Percentiles rank a stretch among this genome's conserved stretches.
These are phyloP conservation scores for Zaprionus africanus DNA, from an alignment of 1,140 invertebrate genomes.

Conservation along the genomic window DNA sequence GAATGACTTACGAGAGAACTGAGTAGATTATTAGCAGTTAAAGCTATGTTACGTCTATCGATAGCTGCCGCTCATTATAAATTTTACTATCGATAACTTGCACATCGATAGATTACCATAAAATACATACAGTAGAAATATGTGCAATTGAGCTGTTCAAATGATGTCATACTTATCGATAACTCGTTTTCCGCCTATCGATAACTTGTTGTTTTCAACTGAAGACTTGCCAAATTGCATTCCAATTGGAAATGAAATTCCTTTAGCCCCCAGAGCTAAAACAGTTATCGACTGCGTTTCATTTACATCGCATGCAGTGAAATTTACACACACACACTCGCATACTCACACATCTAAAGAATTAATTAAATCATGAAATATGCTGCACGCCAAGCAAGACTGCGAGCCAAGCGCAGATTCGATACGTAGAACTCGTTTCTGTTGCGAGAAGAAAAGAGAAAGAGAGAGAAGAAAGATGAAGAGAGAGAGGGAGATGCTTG, in stretches of 20 bases:
- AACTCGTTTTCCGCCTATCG: background rate
- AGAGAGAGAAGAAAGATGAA: conserved; percentile 5
- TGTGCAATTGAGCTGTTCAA: too few species aligned
- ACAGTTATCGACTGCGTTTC: conserved; percentile 63
- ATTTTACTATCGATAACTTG: background rate
- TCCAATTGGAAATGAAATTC: conserved; percentile 5
- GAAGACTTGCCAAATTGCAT: conserved; percentile 37
- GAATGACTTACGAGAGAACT: too few species aligned
- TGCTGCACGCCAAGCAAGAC: conserved; percentile 52
- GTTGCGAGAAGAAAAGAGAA: conserved; percentile 27
- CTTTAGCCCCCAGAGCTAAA: conserved; percentile 22
- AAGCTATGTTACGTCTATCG: background rate
- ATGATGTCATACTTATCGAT: background rate
- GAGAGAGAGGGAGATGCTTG: too few species aligned
- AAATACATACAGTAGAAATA: background rate
- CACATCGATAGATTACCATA: background rate
- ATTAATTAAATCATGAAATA: conserved; percentile 80
- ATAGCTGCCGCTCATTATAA: background rate
- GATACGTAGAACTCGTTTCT: conserved; percentile 70
- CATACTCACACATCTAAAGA: conserved; percentile 56
- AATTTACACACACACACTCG: conserved; percentile 53
- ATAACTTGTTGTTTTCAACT: conserved; percentile 5
- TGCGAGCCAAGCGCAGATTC: conserved; percentile 25
- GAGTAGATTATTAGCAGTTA: too few species aligned
- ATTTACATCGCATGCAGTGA: conserved; percentile 59